Evolutionary conservation across 2,797 vertebrate genomes (phyloP).

Genomic region (Amblyopsis hoosieri): DNA sequence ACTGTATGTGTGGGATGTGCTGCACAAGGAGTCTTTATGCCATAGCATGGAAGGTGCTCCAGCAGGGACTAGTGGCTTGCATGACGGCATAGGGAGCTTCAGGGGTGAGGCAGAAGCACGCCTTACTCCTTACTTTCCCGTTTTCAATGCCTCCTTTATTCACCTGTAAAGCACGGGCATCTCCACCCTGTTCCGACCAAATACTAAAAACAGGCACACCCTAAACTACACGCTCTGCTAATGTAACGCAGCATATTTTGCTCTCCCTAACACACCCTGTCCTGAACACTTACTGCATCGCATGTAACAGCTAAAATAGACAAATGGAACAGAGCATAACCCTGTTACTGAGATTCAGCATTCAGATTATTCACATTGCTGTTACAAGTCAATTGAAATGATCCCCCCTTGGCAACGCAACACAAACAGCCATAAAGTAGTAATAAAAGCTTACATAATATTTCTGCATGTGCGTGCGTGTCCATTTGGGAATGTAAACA

Average conservation of each 20-base stretch:
- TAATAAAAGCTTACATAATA: neutral
- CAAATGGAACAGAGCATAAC: slow-evolving; percentile 9
- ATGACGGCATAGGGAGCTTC: slow-evolving; percentile 22
- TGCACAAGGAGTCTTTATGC: slow-evolving; percentile 47
- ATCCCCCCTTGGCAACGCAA: too few relatives aligned
- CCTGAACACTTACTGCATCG: slow-evolving; percentile 22
- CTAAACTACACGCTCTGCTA: slow-evolving; percentile 47
- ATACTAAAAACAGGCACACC: slow-evolving; percentile 75
- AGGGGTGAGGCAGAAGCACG: slow-evolving; percentile 25
- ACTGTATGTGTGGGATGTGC: slow-evolving; percentile 12
- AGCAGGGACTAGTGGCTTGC: slow-evolving; percentile 54
- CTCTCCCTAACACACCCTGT: slow-evolving; percentile 32
- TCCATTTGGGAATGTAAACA: slow-evolving; percentile 3
- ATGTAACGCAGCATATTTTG: slow-evolving; percentile 29
- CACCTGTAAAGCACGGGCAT: slow-evolving; percentile 56
- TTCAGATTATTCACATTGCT: neutral
- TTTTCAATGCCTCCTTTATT: slow-evolving; percentile 79
- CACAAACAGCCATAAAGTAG: too few relatives aligned
- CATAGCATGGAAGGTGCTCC: slow-evolving; percentile 35
- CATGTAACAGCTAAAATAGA: slow-evolving; percentile 18
- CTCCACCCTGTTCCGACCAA: slow-evolving; percentile 75
- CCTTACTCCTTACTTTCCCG: slow-evolving; percentile 45
- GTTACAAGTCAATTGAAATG: too few relatives aligned
- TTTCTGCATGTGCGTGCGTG: neutral
- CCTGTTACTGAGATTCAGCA: slow-evolving; percentile 5